These are phyloP conservation scores for Ptilonorhynchus violaceus DNA, from an alignment of 2,113 vertebrate species.

Conservation along the genomic window DNA sequence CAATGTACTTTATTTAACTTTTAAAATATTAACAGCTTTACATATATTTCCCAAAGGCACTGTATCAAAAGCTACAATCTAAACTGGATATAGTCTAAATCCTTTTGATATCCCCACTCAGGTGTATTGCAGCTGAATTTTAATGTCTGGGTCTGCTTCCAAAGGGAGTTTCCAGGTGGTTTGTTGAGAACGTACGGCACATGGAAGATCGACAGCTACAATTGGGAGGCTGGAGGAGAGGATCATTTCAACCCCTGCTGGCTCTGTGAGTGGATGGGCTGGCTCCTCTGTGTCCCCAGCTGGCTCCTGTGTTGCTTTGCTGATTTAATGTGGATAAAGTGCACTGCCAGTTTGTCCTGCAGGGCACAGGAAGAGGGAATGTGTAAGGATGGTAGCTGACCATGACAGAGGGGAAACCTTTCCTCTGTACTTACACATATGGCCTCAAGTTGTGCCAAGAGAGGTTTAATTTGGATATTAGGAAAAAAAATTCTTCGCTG, in stretches of 20 bases:
- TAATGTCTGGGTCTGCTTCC: neutral
- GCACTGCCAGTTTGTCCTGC: neutral
- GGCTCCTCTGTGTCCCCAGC: neutral
- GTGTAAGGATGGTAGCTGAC: neutral
- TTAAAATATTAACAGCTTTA: neutral
- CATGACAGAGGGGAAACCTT: neutral
- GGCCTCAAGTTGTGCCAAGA: neutral
- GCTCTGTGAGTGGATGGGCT: neutral
- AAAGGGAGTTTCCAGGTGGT: neutral
- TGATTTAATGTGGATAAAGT: neutral
- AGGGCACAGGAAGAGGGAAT: neutral
- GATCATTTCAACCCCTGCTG: neutral
- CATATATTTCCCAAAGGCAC: neutral
- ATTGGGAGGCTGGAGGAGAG: neutral
- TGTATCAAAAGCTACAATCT: neutral
- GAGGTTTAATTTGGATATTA: neutral
- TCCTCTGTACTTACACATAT: neutral
- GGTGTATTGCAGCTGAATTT: neutral
- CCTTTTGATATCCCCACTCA: neutral
- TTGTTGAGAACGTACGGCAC: neutral
- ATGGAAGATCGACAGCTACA: neutral
- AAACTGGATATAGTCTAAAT: neutral
- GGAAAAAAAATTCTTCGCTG: neutral
- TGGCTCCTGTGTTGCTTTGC: neutral
- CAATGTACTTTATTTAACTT: neutral